Evolutionary conservation across 2,797 vertebrate species (phyloP).

Genomic region (Leucoraja ocellata): DNA sequence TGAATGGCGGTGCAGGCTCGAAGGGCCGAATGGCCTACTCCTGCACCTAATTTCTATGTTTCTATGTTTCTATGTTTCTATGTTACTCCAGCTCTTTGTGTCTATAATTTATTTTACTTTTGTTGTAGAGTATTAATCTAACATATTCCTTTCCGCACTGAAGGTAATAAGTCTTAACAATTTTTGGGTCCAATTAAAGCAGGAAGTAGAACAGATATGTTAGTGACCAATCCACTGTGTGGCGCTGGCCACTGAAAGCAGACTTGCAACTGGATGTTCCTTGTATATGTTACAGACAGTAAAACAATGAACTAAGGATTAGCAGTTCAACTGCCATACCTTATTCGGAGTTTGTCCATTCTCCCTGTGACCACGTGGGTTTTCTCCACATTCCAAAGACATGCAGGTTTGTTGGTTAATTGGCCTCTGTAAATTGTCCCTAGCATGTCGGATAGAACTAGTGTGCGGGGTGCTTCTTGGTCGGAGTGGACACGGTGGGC

Average conservation of each 20-base stretch:
- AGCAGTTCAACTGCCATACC: not conserved
- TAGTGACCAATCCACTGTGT: not conserved
- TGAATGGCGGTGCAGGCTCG: too few relatives aligned
- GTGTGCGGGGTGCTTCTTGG: too few relatives aligned
- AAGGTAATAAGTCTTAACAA: not conserved
- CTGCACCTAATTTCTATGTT: too few relatives aligned
- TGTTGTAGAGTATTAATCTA: not conserved
- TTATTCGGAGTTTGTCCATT: not conserved
- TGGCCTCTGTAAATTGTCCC: too few relatives aligned
- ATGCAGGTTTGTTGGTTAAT: too few relatives aligned
- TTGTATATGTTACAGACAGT: not conserved
- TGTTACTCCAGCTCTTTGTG: too few relatives aligned
- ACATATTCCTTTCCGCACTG: not conserved
- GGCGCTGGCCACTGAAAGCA: not conserved
- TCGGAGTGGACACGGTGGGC: too few relatives aligned
- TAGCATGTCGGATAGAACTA: too few relatives aligned
- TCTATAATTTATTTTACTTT: not conserved
- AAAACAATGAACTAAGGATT: not conserved
- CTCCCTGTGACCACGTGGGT: too few relatives aligned
- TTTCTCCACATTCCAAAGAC: too few relatives aligned
- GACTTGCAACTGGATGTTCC: not conserved
- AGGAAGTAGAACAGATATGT: not conserved
- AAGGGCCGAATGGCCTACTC: too few relatives aligned
- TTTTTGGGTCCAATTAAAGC: not conserved
- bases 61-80: too few relatives aligned